Conservation (phyloP, 2,113 vertebrate species). For the Elephas maximus region DNA sequence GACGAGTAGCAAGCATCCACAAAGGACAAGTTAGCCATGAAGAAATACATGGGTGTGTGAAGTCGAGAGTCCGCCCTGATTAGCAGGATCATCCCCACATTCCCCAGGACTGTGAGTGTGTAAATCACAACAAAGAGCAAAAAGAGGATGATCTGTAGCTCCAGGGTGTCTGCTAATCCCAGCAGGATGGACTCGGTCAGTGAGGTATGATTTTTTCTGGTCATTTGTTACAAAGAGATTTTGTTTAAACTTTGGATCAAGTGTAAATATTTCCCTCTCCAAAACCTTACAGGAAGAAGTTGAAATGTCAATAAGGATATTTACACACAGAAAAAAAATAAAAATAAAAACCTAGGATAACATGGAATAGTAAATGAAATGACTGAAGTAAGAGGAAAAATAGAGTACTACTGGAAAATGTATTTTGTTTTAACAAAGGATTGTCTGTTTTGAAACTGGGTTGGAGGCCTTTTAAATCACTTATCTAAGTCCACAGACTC, state of each 20-base stretch:
- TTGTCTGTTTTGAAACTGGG: background rate
- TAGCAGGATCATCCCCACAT: conserved; percentile 63
- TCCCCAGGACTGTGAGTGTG: conserved; percentile 65
- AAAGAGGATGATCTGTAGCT: conserved; percentile 28
- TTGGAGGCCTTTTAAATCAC: fast-evolving
- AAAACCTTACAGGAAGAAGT: background rate
- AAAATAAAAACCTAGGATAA: background rate
- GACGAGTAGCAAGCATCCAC: conserved; percentile 70
- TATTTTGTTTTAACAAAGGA: background rate
- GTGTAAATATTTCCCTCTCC: background rate
- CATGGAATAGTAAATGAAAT: background rate
- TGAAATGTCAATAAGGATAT: background rate
- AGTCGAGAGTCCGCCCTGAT: fast-evolving
- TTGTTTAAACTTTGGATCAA: background rate
- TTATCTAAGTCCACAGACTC: background rate
- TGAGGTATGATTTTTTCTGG: background rate
- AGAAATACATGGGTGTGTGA: conserved; percentile 74
- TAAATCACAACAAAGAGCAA: conserved; percentile 57
- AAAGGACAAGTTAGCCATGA: conserved; percentile 75
- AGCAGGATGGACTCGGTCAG: conserved; percentile 62
- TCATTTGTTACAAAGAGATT: background rate
- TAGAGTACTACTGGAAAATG: background rate
- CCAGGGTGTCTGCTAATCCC: background rate
- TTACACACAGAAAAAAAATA: background rate
- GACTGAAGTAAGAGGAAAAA: background rate